Evolutionary conservation across 2,113 vertebrate species (phyloP).

Genomic region (Ictalurus punctatus): DNA sequence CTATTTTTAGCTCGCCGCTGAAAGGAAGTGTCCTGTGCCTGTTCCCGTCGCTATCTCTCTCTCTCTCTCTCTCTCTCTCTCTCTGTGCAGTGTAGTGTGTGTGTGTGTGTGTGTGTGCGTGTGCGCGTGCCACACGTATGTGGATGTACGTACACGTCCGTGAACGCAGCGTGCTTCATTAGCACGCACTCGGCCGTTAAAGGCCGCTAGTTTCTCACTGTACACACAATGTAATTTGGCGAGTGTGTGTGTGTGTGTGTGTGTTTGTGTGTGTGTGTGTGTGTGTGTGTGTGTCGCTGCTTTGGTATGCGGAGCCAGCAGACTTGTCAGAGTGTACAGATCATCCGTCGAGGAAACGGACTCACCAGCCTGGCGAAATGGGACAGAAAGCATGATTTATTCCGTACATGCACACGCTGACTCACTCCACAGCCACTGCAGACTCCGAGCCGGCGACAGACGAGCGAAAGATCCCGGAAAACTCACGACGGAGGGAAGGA

Average conservation of each 20-base stretch:
- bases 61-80: too few species aligned
- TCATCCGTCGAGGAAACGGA: slow-evolving; percentile 42
- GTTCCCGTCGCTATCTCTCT: slow-evolving; percentile 14
- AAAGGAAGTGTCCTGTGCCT: slow-evolving; percentile 43
- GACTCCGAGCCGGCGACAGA: slow-evolving; percentile 23
- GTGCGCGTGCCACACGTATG: neutral
- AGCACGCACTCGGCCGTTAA: neutral
- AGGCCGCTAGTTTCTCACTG: neutral
- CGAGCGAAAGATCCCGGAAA: slow-evolving; percentile 31
- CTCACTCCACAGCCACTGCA: slow-evolving; percentile 31
- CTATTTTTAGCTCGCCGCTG: slow-evolving; percentile 47
- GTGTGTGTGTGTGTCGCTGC: slow-evolving; percentile 11
- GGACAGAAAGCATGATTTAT: slow-evolving; percentile 61
- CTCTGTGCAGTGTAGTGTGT: neutral
- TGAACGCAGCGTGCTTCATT: neutral
- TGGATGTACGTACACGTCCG: neutral
- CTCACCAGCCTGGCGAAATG: slow-evolving; percentile 53
- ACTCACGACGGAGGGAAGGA: slow-evolving; percentile 7
- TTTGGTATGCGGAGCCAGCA: slow-evolving; percentile 48
- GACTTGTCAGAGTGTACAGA: slow-evolving; percentile 50
- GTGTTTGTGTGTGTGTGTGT: slow-evolving; percentile 9
- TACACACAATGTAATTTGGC: neutral
- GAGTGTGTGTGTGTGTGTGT: neutral
- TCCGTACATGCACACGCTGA: slow-evolving; percentile 40
- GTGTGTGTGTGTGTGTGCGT: too few species aligned